phyloP scores from a whole-genome alignment of 1,140 invertebrate genomes.

The Lerema accius region DNA sequence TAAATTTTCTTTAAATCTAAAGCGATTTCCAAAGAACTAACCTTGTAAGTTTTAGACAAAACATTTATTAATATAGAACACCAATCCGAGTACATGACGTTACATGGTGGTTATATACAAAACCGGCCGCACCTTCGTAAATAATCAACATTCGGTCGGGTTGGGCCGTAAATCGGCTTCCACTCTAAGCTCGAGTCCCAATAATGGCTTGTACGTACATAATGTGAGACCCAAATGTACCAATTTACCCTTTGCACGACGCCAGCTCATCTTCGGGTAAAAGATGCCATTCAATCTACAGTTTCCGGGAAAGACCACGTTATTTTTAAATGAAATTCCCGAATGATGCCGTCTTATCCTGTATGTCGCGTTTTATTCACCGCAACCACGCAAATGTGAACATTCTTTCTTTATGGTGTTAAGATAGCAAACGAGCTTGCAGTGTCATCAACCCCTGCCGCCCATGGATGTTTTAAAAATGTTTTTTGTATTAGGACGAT shows the following conservation, averaged over 20 bases:
- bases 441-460: too few species aligned
- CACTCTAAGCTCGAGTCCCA: conserved; percentile 46
- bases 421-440: too few species aligned
- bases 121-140: conserved; percentile 28
- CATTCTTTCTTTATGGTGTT: too few species aligned
- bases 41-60: too few species aligned
- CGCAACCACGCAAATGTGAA: too few species aligned
- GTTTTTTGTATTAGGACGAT: too few species aligned
- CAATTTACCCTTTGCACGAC: conserved; percentile 52
- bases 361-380: conserved; percentile 1
- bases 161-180: conserved; percentile 46
- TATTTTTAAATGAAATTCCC: conserved; percentile 54
- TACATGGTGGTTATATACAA: conserved; percentile 5
- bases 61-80: not conserved
- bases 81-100: conserved; percentile 6
- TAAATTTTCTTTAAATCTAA: too few species aligned
- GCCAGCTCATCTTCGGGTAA: conserved; percentile 43
- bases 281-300: conserved; percentile 52
- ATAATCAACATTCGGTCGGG: conserved; percentile 39
- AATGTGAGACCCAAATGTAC: conserved; percentile 52
- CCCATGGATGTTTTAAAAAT: too few species aligned
- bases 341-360: conserved; percentile 29
- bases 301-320: conserved; percentile 46
- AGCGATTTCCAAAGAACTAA: too few species aligned
- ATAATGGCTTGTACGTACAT: conserved; percentile 54